Evolutionary conservation across 1,140 invertebrate species (phyloP).

Genomic region (Lordiphosa stackelbergi): DNA sequence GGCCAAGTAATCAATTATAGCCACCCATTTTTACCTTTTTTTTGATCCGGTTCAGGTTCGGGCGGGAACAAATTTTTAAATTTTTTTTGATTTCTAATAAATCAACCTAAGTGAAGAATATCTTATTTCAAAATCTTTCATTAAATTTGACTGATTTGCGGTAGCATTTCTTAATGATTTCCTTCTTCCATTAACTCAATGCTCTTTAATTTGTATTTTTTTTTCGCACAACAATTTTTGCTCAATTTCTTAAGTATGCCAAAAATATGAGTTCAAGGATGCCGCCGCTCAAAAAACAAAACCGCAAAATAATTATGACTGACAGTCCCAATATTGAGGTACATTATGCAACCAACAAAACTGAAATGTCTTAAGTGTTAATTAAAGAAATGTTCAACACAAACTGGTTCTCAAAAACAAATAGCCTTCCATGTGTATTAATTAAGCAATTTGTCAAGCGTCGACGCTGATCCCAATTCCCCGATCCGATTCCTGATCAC

Average conservation of each 20-base stretch:
- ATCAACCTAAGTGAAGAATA: no score
- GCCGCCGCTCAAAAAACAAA: constrained; percentile 8
- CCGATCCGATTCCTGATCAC: constrained; percentile 19
- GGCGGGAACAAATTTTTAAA: no score
- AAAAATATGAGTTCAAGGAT: constrained; percentile 35
- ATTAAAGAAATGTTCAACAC: constrained; percentile 54
- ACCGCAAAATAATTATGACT: constrained; percentile 40
- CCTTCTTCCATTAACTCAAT: no score
- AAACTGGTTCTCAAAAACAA: constrained; percentile 52
- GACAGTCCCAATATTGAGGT: constrained; percentile 7
- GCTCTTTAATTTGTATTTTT: background rate
- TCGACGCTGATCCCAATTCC: constrained; percentile 39
- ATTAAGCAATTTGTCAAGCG: constrained; percentile 72
- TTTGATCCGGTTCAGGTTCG: no score
- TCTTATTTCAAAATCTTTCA: no score
- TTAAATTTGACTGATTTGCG: constrained; percentile 6
- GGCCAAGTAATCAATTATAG: no score
- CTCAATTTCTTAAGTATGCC: background rate
- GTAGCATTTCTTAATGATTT: constrained; percentile 5
- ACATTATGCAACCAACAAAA: constrained; percentile 16
- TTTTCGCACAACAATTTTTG: background rate
- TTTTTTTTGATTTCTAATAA: no score
- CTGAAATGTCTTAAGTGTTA: constrained; percentile 27
- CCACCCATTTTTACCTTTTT: no score
- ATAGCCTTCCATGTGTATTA: constrained; percentile 62